Base-by-base conservation (phyloP, 2,113 vertebrate species). In the Nibea coibor region DNA sequence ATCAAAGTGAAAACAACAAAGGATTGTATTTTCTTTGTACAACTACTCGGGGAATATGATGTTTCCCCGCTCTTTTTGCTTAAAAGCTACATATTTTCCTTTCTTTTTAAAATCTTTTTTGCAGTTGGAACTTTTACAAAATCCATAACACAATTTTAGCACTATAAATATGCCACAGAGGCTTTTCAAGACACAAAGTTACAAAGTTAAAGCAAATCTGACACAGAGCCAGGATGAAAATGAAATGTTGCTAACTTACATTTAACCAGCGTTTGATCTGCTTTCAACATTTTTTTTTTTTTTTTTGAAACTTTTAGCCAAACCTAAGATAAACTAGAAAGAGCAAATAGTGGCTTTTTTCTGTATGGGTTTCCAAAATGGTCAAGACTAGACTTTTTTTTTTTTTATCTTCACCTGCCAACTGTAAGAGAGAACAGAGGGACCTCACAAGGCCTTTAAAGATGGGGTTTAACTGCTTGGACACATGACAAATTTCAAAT, bases 1-100 rank as follows among this genome's bases (percentile, higher is more conserved):
- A 81, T 87, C 87, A 86, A 91, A 90, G 81, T 72, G 81, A 82
- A 78, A 87, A 87, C 75, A 85, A 90, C 83, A 93, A 85, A 86
- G 81, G 45, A 16, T 63, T 84, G 31, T 63, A 51, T 63, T 82
- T 84, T 62, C 81, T 78, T 88, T 65, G 56, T 65, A 75, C 66
- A 86, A 43, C 53, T 74, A 66, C 68, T 72, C 10, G 17, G 80
- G 75, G 87, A 89, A 78, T 91, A 63, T 26, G 28, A 53, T 75
- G 26, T 68, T 83, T 86, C 54, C 63, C 14, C 17, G 16, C 39
- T 78, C 57, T 79, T 81, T 87, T 63, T 80, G 22, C 62, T 56
- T 81, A 65, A 62, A 87, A 81, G 75, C 28, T 5, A 48, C 24
- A 77, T 28, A 54, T 66, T 80, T 75, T 57, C 14, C 39, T 72